Base-by-base conservation (phyloP, 2,888 invertebrate species). In the Hofmannophila pseudospretella region DNA sequence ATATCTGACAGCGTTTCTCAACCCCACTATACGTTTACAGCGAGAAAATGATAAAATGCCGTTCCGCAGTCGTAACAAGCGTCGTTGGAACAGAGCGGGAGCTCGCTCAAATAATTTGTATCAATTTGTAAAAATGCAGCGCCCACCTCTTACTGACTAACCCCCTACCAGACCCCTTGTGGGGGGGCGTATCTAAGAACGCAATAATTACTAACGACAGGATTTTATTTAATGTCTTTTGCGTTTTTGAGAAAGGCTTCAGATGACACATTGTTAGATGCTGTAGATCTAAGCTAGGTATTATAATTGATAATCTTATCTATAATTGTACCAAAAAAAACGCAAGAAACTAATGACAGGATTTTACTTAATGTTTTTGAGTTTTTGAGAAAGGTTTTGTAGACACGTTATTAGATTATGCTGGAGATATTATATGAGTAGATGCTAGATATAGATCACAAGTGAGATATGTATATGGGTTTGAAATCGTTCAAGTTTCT, bases 91-190 rank as follows among this genome's bases (percentile, higher is more conserved):
- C 85, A 86, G 85, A 86, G 85, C 82, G 81, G 66, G 68, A 61
- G 78, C 77, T 75, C 82, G 80, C 84, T 84, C 82, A 82, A 85
- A 85, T 86, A 86, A 86, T 86, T 85, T 85, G 86, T 86, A 85
- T 85, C 85, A 85, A 86, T 86, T 85, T 86, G 84, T 82, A 85
- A 86, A 84, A 86, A 85, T 86, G 85, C 85, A 84, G 63, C 79
- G 45, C 67, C 70, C 72, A 27, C 58, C 67, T 23, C 32, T 14
- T 12, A 11, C 25, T 77, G 45, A 66, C 67, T 69, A 16, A 57
- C 65, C 62, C 60, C 58, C 56, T 47, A 54, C 57, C n/a, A 23
- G 2, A n/a, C 48, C 52, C 54, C 54, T 54, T 54, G 53, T 54
- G 46, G 42, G 43, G 39, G 45, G 54, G 57, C 51, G 51, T 66